These are phyloP conservation scores for Rhogogaster chlorosoma DNA, from an alignment of 2,888 invertebrate genomes.

Conservation along the genomic window DNA sequence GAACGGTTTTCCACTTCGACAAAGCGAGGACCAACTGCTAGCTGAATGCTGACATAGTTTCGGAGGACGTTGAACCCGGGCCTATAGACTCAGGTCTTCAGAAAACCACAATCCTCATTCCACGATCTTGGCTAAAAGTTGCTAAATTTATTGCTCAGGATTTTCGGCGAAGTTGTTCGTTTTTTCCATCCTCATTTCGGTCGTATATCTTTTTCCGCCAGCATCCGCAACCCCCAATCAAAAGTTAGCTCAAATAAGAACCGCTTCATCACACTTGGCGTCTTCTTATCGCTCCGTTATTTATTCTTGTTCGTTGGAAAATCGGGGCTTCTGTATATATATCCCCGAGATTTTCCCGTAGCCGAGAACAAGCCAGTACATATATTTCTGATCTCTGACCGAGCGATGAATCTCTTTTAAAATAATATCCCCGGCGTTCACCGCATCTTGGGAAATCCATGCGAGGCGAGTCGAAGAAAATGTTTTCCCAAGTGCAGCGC, in stretches of 20 bases:
- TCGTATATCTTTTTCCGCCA: background rate
- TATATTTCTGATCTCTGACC: background rate
- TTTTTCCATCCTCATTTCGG: background rate
- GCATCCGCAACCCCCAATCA: background rate
- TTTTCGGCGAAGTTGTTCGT: background rate
- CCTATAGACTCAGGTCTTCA: background rate
- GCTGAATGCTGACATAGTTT: constrained; percentile 29
- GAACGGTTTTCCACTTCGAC: background rate
- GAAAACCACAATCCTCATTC: background rate
- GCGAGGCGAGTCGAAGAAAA: too few species aligned
- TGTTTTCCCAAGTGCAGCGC: too few species aligned
- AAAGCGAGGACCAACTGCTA: background rate
- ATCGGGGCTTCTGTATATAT: background rate
- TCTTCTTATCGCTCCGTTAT: background rate
- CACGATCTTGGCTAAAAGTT: background rate
- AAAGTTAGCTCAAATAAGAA: constrained; percentile 5
- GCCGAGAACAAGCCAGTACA: background rate
- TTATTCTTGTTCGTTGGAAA: background rate
- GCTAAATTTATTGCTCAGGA: background rate
- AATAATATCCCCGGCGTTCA: background rate
- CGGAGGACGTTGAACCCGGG: background rate
- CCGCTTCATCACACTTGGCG: background rate
- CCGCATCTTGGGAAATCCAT: background rate
- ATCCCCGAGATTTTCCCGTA: background rate
- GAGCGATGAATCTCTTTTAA: background rate